These are phyloP conservation scores for Halcyon chelicuti DNA, from an alignment of 2,797 vertebrate genomes.

Conservation along the genomic window DNA sequence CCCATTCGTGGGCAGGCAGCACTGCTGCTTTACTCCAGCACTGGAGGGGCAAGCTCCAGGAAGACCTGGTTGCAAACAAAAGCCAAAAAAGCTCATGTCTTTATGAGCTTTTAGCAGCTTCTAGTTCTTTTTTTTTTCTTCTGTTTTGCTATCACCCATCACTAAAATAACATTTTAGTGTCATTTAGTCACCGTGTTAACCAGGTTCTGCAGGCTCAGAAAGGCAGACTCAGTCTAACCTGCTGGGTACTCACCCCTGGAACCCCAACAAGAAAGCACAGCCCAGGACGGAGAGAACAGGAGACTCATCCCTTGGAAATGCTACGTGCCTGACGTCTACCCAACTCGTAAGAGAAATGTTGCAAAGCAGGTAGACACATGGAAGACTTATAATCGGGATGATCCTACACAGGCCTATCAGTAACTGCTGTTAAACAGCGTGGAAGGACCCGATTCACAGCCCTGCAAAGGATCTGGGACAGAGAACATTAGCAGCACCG, in stretches of 20 bases:
- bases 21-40: not conserved
- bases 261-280: not conserved
- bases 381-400: not conserved
- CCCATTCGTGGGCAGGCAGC: not conserved
- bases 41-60: not conserved
- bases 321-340: not conserved
- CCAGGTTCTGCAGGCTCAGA: not conserved
- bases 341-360: not conserved
- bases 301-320: not conserved
- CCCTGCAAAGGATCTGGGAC: not conserved
- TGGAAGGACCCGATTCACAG: not conserved
- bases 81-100: not conserved
- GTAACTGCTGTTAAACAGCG: not conserved
- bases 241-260: not conserved
- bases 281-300: not conserved
- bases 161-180: not conserved
- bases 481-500: not conserved
- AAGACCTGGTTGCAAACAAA: not conserved
- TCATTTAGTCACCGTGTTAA: not conserved
- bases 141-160: not conserved
- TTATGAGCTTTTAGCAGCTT: not conserved
- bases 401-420: not conserved
- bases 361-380: not conserved
- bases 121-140: not conserved
- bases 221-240: not conserved